phyloP scores from a whole-genome alignment of 2,888 invertebrate species.

The Torymus texanus region DNA sequence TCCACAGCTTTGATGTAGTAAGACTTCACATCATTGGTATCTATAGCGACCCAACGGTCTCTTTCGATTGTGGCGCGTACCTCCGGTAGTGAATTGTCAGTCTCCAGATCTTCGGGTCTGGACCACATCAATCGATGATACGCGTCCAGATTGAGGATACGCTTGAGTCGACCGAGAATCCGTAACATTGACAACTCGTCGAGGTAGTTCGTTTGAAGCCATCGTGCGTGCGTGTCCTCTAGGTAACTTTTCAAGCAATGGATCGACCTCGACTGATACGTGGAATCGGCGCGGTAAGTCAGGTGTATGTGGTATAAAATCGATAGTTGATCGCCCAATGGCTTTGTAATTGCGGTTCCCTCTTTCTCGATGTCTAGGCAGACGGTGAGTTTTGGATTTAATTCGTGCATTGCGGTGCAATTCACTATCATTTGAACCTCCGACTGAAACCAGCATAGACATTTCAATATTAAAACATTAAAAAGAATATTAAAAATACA shows the following conservation, averaged over 20 bases:
- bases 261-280: constrained; percentile 70
- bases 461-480: too few relatives aligned
- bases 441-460: too few relatives aligned
- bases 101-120: too few relatives aligned
- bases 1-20: constrained; percentile 42
- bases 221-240: constrained; percentile 76
- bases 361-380: constrained; percentile 66
- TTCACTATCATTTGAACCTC: too few relatives aligned
- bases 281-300: constrained; percentile 71
- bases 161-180: constrained; percentile 76
- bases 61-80: too few relatives aligned
- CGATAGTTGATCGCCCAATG: constrained; percentile 79
- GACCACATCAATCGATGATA: constrained; percentile 65
- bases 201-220: constrained; percentile 78
- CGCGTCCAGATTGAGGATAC: constrained; percentile 76
- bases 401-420: too few relatives aligned
- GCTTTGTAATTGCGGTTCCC: constrained; percentile 75
- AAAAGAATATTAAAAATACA: neutral
- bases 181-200: constrained; percentile 75
- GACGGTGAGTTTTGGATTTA: too few relatives aligned
- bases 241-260: constrained; percentile 75
- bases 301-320: constrained; percentile 74
- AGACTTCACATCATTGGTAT: too few relatives aligned
- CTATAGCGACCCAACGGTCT: too few relatives aligned
- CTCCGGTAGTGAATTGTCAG: too few relatives aligned